Percentiles rank a stretch among this genome's conserved stretches.
Conservation (phyloP, 2,113 vertebrate species). For the Tylochromis polylepis region DNA sequence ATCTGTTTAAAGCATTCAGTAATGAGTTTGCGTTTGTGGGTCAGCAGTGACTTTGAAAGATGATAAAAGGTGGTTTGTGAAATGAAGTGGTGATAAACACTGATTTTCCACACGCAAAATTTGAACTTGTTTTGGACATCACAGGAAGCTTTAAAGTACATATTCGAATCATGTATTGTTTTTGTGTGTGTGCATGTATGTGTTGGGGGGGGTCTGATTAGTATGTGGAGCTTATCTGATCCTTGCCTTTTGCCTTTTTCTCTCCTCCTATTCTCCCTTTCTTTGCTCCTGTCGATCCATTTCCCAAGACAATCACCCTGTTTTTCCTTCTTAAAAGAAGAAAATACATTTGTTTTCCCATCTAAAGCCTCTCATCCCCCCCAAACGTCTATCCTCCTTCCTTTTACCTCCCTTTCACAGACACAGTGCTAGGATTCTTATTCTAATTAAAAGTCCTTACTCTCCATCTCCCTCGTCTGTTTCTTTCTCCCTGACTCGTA, state of each 20-base stretch:
- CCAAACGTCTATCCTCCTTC: background rate
- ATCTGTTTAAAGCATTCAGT: background rate
- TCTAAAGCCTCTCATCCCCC: background rate
- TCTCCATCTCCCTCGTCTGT: background rate
- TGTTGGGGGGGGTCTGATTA: background rate
- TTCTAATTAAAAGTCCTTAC: background rate
- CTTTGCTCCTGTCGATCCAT: background rate
- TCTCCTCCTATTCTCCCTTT: background rate
- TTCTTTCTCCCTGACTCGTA: background rate
- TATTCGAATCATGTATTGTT: background rate
- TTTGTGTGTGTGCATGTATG: background rate
- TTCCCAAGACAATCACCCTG: background rate
- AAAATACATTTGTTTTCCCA: slow-evolving; percentile 20
- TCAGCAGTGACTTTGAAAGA: background rate
- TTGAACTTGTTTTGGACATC: background rate
- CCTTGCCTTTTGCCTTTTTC: background rate
- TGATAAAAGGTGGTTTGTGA: background rate
- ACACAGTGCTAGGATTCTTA: background rate
- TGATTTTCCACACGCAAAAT: background rate
- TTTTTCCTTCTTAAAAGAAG: slow-evolving; percentile 33
- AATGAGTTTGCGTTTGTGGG: background rate
- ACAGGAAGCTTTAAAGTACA: background rate
- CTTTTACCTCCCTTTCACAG: background rate
- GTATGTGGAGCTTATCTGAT: slow-evolving; percentile 9
- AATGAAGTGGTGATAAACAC: background rate